Base-by-base conservation (phyloP, 1,140 invertebrate species). In the Bombyx mandarina region DNA sequence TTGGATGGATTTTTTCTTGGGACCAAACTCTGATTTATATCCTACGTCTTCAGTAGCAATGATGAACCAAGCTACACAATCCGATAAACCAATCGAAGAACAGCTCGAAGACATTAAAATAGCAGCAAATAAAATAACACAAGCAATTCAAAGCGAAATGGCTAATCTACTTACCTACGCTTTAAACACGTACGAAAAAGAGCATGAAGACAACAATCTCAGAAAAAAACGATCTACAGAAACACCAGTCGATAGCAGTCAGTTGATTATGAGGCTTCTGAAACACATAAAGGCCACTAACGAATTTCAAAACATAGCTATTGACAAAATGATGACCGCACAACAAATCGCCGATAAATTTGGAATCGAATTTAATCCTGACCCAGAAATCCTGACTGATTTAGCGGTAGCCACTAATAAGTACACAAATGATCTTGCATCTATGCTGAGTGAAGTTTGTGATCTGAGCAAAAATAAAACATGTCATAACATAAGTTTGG, bases 281-380 rank as follows among this genome's bases (percentile, higher is more conserved):
- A 79, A 82, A 52, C 83, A 87, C 46, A 87, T 87, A 1, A 87
- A 87, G 60, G 69, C 66, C 1, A 84, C 75, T 49, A 87, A 85
- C 54, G 83, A 87, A 66, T 80, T 78, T 52, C 83, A 87, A 56
- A 87, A 85, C 45, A 75, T 85, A 42, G 80, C 80, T 1, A 87
- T 87, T 22, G 84, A 87, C 10, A 87, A 87, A 63, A 82, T 87
- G 82, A 85, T 87, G 82, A 71, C 73, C 9, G 84, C 84, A 46
- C 82, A 87, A 71, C 79, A 87, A 67, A 87, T 87, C 10, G 82
- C 83, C 54, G 79, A 87, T 42, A 85, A 86, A 67, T 86, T 69
- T 57, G 78, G 78, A 8, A 72, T 86, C 22, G 73, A 77, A 46
- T 87, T 80, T 60, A 75, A 66, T 52, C 80, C 84, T 9, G 84